Percentiles rank a stretch among this genome's conserved stretches.
Evolutionary conservation across 2,888 invertebrate species (phyloP).

Genomic region (Auanema freiburgensis): DNA sequence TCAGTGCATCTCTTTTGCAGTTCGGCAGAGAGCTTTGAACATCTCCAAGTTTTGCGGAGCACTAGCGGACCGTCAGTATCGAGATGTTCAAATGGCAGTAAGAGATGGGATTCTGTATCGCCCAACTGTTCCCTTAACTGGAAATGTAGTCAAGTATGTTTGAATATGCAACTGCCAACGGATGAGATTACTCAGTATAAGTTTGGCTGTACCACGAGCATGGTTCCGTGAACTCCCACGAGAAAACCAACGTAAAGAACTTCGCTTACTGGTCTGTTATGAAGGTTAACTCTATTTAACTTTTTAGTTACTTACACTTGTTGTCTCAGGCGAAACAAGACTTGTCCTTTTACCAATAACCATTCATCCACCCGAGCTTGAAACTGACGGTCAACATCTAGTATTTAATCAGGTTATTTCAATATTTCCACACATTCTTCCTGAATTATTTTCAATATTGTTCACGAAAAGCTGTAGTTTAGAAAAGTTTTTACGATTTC

Average conservation of each 20-base stretch:
- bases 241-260: neutral
- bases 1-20: too few species aligned
- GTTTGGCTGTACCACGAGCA: neutral
- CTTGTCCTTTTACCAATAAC: neutral
- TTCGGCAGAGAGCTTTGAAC: neutral
- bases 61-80: neutral
- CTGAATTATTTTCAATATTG: too few species aligned
- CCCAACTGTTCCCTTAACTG: neutral
- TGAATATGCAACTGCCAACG: too few species aligned
- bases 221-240: neutral
- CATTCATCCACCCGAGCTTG: neutral
- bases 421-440: slow-evolving; percentile 9
- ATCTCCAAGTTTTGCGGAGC: slow-evolving; percentile 5
- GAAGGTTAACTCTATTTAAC: neutral
- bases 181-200: neutral
- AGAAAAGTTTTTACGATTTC: neutral
- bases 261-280: slow-evolving; percentile 4
- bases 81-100: neutral
- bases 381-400: neutral
- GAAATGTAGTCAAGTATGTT: slow-evolving; percentile 4
- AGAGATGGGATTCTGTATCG: neutral
- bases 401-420: neutral
- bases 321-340: neutral
- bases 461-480: too few species aligned
- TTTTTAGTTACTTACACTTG: neutral